Percentiles rank a stretch among this genome's conserved stretches.
Conservation (phyloP, 2,113 vertebrate genomes). For the Dicerorhinus sumatrensis region DNA sequence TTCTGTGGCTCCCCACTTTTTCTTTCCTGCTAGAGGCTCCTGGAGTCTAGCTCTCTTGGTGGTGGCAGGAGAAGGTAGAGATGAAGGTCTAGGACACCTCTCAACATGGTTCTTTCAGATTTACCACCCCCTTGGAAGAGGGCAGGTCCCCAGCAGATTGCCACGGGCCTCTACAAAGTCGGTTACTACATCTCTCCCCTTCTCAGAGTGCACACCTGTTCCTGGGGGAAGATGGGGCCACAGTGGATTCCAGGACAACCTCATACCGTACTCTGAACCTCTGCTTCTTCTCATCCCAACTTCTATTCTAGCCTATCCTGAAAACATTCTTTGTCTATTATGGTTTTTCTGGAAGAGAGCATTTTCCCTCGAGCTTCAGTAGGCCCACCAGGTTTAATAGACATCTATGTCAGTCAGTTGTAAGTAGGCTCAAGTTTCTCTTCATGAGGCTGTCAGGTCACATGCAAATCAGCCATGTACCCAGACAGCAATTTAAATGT, state of each 20-base stretch:
- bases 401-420: background rate
- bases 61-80: background rate
- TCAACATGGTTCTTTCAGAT: background rate
- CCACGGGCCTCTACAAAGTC: background rate
- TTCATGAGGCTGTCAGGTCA: background rate
- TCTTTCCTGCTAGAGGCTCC: background rate
- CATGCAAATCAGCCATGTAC: background rate
- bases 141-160: background rate
- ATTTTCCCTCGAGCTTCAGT: background rate
- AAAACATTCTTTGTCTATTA: background rate
- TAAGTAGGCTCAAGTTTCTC: background rate
- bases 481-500: background rate
- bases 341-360: background rate
- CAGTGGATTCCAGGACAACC: background rate
- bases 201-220: background rate
- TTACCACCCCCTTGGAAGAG: background rate
- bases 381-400: background rate
- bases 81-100: background rate
- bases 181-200: background rate
- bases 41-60: background rate
- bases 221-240: background rate
- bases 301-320: background rate
- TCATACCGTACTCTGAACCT: background rate
- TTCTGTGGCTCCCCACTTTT: background rate
- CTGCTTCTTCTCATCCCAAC: background rate